Base-by-base conservation (phyloP, 1,140 invertebrate species). In the Bombus waltoni region DNA sequence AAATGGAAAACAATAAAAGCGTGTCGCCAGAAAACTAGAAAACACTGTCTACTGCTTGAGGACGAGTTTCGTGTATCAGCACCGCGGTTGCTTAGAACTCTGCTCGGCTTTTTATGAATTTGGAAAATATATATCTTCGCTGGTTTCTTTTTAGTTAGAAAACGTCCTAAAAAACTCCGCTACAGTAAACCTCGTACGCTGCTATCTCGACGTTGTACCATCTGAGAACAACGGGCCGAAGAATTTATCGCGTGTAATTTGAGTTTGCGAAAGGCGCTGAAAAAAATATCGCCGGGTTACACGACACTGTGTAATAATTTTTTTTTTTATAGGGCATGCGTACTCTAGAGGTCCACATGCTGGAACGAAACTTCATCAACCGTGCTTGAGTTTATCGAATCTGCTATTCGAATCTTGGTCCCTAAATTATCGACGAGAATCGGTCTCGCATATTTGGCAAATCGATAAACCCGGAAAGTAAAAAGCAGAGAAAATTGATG, bases 201-300 rank as follows among this genome's bases (percentile, higher is more conserved):
- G 81, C 59, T 83, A 76, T 83, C 81, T 57, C 44, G 28, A 32
- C 62, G 42, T 47, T 47, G 59, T 65, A 74, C 25, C 72, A 59
- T 83, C 42, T 75, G 59, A 42, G 32, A 66, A 18, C 13, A 66
- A 66, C n/a, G 65, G 8, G 65, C n/a, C 15, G 2, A 15, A 18
- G 62, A 82, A 83, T 83, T 83, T 83, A 83, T 83, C 75, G 72
- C n/a, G 11, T 66, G 81, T 83, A 83, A 83, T 83, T 83, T 32
- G 40, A 75, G 81, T 83, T 82, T 75, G 1, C 57, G 35, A 66
- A 75, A 82, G 42, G 13, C 11, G 59, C 3, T 66, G 32, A 35
- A 42, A 74, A 73, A 82, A 75, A 38, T 65, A 66, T 65, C 11
- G 3, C 72, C 13, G 1, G n/a, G 18, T 44, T 32, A 35, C 18